These are phyloP conservation scores for Formica exsecta DNA, from an alignment of 1,140 invertebrate species.

Conservation along the genomic window DNA sequence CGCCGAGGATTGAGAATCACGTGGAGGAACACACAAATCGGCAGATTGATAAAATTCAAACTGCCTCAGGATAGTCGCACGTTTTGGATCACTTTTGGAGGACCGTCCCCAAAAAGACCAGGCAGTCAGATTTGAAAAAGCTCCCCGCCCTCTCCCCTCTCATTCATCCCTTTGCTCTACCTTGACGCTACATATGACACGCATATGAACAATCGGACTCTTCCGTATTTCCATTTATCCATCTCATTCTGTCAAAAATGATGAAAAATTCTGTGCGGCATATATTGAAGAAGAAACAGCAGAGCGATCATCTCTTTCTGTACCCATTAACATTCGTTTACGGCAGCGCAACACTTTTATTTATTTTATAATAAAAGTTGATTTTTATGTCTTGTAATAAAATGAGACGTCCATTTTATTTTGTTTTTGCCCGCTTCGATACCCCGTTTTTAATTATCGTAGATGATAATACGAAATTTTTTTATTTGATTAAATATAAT, in stretches of 20 bases:
- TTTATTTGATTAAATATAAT: background rate
- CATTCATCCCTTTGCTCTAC: slow-evolving; percentile 12
- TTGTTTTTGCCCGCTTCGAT: background rate
- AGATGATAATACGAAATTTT: background rate
- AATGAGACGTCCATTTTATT: slow-evolving; percentile 31
- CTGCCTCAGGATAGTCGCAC: slow-evolving; percentile 62
- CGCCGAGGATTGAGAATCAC: slow-evolving; percentile 17
- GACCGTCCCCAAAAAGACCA: slow-evolving; percentile 66
- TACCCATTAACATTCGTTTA: slow-evolving; percentile 55
- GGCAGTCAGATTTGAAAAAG: slow-evolving; percentile 69
- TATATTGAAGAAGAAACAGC: slow-evolving; percentile 76
- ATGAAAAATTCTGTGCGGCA: slow-evolving; percentile 77
- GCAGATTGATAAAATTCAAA: slow-evolving; percentile 20
- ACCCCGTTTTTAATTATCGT: background rate
- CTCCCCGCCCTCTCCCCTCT: slow-evolving; percentile 27
- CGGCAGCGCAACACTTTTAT: slow-evolving; percentile 82
- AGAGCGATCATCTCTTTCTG: slow-evolving; percentile 65
- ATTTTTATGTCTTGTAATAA: slow-evolving; percentile 84
- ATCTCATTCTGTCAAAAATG: slow-evolving; percentile 14
- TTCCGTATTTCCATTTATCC: slow-evolving; percentile 9
- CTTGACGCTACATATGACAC: slow-evolving; percentile 62
- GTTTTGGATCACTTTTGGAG: slow-evolving; percentile 57
- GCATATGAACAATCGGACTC: slow-evolving; percentile 26
- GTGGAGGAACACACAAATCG: background rate
- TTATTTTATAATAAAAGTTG: slow-evolving; percentile 86